Evolutionary conservation across 1,140 invertebrate species (phyloP).

Genomic region (Macrocentrus cingulum): DNA sequence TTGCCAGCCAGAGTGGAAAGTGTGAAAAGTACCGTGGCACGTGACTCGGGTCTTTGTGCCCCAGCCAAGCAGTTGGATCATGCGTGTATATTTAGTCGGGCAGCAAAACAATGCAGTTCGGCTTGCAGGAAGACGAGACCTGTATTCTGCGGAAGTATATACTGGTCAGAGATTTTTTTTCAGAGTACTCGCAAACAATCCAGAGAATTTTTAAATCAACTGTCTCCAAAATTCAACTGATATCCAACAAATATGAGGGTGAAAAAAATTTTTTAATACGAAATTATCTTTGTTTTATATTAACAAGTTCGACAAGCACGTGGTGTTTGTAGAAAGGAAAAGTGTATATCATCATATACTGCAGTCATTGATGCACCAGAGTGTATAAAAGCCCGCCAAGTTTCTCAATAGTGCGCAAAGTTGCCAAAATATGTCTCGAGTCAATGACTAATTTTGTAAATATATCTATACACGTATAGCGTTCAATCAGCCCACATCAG

Average conservation of each 20-base stretch:
- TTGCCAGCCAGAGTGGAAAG: slow-evolving; percentile 31
- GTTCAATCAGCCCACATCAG: no score
- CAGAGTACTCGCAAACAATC: no score
- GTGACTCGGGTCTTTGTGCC: slow-evolving; percentile 44
- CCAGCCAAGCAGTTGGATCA: slow-evolving; percentile 45
- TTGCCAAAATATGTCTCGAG: slow-evolving; percentile 19
- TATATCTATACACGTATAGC: neutral
- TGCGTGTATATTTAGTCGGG: slow-evolving; percentile 51
- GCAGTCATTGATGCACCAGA: slow-evolving; percentile 23
- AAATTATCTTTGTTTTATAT: no score
- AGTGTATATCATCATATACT: neutral
- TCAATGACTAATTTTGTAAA: slow-evolving; percentile 11
- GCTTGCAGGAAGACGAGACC: slow-evolving; percentile 42
- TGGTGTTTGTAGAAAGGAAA: slow-evolving; percentile 12
- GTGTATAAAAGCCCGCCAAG: slow-evolving; percentile 9
- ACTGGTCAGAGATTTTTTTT: neutral
- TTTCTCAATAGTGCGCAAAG: slow-evolving; percentile 1
- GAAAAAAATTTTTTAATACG: no score
- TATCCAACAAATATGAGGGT: no score
- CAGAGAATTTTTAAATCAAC: no score
- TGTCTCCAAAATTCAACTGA: no score
- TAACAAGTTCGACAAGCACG: no score
- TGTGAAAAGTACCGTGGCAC: slow-evolving; percentile 45
- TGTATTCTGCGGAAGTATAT: slow-evolving; percentile 19
- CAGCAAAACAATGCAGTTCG: slow-evolving; percentile 48